Conservation (phyloP, 2,113 vertebrate species). For the rabbit (Oryctolagus cuniculus) region mOryCun1.1 NC_091440.1:16105001-16105500, state of each 20-base stretch:
- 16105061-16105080: neutral
- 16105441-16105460: neutral
- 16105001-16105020: neutral
- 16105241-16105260: neutral
- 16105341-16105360: neutral
- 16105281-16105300: neutral
- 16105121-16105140: neutral
- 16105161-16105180: neutral
- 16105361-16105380: slow-evolving; percentile 16
- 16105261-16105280: neutral
- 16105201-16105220: neutral
- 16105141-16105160: neutral
- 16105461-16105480: neutral
- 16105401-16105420: neutral
- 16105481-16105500: neutral
- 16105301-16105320: neutral
- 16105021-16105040: slow-evolving; percentile 21
- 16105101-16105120: slow-evolving; percentile 32
- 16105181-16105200: neutral
- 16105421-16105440: neutral
- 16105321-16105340: neutral
- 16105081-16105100: neutral
- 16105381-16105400: neutral
- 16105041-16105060: neutral
- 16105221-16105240: neutral